Evolutionary conservation across 2,888 invertebrate species (phyloP), one percentile per base, ranked within the genome.

Genomic region (Leptinotarsa tumamoca): DNA sequence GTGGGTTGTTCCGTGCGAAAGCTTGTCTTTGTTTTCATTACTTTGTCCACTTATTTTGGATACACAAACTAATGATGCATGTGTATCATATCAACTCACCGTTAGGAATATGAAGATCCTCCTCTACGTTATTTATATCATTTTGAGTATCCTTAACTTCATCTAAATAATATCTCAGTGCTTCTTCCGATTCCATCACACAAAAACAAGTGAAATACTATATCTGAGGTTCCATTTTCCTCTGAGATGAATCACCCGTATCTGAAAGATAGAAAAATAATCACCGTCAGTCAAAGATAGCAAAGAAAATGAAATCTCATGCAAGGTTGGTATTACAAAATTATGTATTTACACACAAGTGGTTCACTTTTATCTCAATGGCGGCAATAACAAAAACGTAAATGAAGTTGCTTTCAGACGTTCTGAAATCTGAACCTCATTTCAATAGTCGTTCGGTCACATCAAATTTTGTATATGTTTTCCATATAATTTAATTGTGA

Each of bases 111-210:
- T 84, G 84, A 71, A 86, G 85, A 76, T 85, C 86, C 75, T 85
- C 83, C 75, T 86, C 87, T 49, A 84, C 78, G 67, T 76, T 78
- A 68, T 79, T 80, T 77, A 82, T 82, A 74, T 85, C 85, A 78
- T 85, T 82, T 50, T 86, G 85, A 76, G 85, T 82, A 81, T 87
- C 85, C 67, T 86, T 87, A 27, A 87, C 87, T 85, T 88, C 88
- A 75, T 84, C 85, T 69, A 87, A 82, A 79, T 86, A 88, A 80
- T 87, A 84, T 76, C 84, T 82, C 50, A 86, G 76, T 69, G 84
- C 85, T 80, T 86, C 86, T 82, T 83, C 85, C 66, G 83, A 85
- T 82, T 82, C 85, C 84, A 83, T 85, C 78, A 81, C 82, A 76
- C 43, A 74, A 71, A 63, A n/a, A 33, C 27, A 63, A 63, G 15